Percentiles rank a stretch among this genome's conserved stretches.
phyloP scores from a whole-genome alignment of 2,888 invertebrate species.

The Aleiodes testaceus region DNA sequence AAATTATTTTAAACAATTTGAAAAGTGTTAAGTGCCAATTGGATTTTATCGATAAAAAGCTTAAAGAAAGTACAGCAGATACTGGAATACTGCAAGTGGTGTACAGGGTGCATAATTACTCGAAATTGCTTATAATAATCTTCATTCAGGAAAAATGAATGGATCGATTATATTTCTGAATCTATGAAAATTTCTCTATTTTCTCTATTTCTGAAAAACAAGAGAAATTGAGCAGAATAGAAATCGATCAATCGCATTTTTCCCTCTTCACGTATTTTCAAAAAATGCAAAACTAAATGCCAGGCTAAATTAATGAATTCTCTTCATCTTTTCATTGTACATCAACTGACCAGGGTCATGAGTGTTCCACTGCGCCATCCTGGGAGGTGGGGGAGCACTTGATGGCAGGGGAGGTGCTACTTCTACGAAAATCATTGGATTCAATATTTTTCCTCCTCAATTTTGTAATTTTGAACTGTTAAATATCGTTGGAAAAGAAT shows the following conservation, averaged over 20 bases:
- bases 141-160: too few relatives aligned
- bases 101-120: too few relatives aligned
- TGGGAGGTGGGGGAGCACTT: constrained; percentile 75
- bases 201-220: too few relatives aligned
- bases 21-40: constrained; percentile 31
- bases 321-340: constrained; percentile 12
- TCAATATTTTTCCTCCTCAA: constrained; percentile 45
- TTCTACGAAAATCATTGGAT: constrained; percentile 72
- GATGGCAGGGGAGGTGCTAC: constrained; percentile 77
- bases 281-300: too few relatives aligned
- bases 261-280: too few relatives aligned
- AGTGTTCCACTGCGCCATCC: constrained; percentile 66
- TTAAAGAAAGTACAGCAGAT: not conserved
- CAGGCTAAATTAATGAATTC: too few relatives aligned
- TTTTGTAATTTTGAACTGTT: constrained; percentile 14
- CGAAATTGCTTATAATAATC: too few relatives aligned
- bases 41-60: constrained; percentile 5
- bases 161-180: too few relatives aligned
- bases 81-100: not conserved
- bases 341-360: constrained; percentile 68
- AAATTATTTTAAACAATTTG: too few relatives aligned
- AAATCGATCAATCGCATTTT: too few relatives aligned
- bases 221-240: too few relatives aligned
- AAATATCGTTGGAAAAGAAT: constrained; percentile 17
- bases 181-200: too few relatives aligned